Conservation (phyloP, 1,140 invertebrate genomes). For the Aphelinus atriplicis region DNA sequence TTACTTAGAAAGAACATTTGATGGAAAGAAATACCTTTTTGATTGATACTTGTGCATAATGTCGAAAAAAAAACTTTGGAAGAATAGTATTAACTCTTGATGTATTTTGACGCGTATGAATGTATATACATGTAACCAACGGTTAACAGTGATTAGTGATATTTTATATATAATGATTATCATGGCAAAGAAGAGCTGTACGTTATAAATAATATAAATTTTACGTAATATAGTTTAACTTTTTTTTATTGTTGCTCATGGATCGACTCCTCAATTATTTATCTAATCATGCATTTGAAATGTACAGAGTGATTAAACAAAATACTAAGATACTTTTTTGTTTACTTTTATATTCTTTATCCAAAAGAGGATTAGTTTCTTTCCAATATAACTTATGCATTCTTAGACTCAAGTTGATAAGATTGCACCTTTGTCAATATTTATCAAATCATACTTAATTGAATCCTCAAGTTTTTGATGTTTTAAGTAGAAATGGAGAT, state of each 20-base stretch:
- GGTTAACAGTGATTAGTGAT: conserved; percentile 37
- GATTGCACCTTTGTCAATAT: conserved; percentile 22
- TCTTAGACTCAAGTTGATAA: background rate
- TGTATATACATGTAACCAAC: conserved; percentile 32
- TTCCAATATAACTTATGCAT: background rate
- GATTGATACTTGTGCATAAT: conserved; percentile 27
- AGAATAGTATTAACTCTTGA: conserved; percentile 38
- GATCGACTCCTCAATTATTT: conserved; percentile 13
- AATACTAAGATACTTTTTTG: conserved; percentile 6
- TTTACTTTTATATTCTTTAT: conserved; percentile 4
- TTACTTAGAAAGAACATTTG: background rate
- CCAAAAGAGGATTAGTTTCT: background rate
- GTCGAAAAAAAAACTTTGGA: conserved; percentile 12
- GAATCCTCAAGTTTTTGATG: conserved; percentile 11
- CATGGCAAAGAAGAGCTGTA: conserved; percentile 14
- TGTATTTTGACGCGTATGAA: conserved; percentile 22
- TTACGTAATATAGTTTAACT: conserved; percentile 29
- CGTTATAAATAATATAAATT: conserved; percentile 26
- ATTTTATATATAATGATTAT: conserved; percentile 28
- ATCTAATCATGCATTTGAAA: conserved; percentile 23
- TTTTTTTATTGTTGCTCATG: conserved; percentile 19
- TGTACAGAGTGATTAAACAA: conserved; percentile 14
- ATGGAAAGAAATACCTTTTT: conserved; percentile 18
- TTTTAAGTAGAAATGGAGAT: conserved; percentile 20
- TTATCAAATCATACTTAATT: conserved; percentile 25